phyloP scores from a whole-genome alignment of 2,888 invertebrate species.

The Branchipolynoe longqiensis region DNA sequence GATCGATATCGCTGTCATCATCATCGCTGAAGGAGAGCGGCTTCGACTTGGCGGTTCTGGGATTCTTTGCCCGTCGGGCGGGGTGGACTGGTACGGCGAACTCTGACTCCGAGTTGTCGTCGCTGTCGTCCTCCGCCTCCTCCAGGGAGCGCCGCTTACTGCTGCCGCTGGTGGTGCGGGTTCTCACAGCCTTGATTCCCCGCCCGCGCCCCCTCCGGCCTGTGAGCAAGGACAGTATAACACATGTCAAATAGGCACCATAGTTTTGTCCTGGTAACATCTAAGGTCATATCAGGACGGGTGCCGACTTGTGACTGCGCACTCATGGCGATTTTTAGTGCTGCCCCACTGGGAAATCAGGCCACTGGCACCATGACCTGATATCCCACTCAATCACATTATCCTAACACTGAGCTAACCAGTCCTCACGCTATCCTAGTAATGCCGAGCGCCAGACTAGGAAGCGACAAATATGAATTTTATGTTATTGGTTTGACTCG shows the following conservation, averaged over 20 bases:
- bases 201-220: background rate
- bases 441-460: too few relatives aligned
- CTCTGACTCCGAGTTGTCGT: background rate
- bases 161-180: background rate
- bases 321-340: too few relatives aligned
- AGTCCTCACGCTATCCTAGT: too few relatives aligned
- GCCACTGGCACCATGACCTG: too few relatives aligned
- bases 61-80: background rate
- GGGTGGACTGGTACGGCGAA: background rate
- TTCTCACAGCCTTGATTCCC: background rate
- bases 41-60: conserved; percentile 48
- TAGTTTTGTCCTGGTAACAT: too few relatives aligned
- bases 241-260: background rate
- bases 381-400: too few relatives aligned
- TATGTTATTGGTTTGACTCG: too few relatives aligned
- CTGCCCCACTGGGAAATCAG: too few relatives aligned
- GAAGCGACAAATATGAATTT: too few relatives aligned
- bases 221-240: background rate
- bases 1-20: conserved; percentile 67
- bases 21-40: conserved; percentile 74
- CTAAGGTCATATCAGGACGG: too few relatives aligned
- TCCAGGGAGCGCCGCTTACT: background rate
- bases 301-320: too few relatives aligned
- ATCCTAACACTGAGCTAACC: too few relatives aligned
- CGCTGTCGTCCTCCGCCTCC: conserved; percentile 19